phyloP scores from a whole-genome alignment of 92 coral and sea anemone species.

The Heliopora coerulea region DNA sequence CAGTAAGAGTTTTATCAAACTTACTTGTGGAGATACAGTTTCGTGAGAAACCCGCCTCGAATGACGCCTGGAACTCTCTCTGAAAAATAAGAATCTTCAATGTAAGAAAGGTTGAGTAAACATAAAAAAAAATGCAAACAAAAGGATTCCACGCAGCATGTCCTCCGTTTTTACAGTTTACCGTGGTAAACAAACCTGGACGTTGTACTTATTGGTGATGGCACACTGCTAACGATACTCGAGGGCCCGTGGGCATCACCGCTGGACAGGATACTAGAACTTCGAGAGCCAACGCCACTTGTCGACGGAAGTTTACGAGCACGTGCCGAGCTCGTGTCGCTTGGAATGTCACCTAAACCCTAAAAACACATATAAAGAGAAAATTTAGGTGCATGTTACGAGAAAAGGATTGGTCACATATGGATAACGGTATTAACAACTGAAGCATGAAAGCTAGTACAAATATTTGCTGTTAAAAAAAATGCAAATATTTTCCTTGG shows the following conservation, averaged over 20 bases:
- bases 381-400: too few species aligned
- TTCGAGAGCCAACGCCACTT: constrained; percentile 70
- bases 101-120: background rate
- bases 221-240: constrained; percentile 47
- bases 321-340: constrained; percentile 85
- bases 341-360: constrained; percentile 96
- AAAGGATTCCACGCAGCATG: too few species aligned
- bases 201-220: constrained; percentile 75
- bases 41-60: constrained; percentile 33
- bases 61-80: constrained; percentile 33
- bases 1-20: background rate
- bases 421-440: too few species aligned
- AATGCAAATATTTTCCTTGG: too few species aligned
- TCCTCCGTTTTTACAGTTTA: too few species aligned
- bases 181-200: constrained; percentile 33
- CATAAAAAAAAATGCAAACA: background rate
- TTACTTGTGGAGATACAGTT: constrained; percentile 31
- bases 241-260: constrained; percentile 57
- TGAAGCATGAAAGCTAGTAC: too few species aligned
- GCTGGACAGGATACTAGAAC: constrained; percentile 63
- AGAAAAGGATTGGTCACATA: too few species aligned
- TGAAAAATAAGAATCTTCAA: background rate
- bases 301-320: constrained; percentile 72
- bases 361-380: too few species aligned
- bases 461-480: too few species aligned